A percentile compares a stretch with the other conserved stretches of the same genome.
phyloP scores from a whole-genome alignment of 2,888 invertebrate species.

The Drosophila tanythrix region DNA sequence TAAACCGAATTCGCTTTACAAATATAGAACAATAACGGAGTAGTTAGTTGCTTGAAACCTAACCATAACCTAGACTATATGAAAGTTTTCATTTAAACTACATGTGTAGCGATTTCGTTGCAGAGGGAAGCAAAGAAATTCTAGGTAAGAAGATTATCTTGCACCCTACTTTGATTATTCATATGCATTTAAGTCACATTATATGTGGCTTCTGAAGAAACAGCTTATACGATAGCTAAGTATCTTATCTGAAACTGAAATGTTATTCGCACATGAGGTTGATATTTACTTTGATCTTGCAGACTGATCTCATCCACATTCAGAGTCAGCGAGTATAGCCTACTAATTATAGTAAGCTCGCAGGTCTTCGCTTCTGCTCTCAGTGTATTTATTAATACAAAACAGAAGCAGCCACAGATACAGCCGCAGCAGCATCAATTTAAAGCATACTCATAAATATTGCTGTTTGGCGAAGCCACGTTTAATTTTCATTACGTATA shows the following conservation, averaged over 20 bases:
- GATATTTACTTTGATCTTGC: not conserved
- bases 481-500: constrained; percentile 77
- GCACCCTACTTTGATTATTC: not conserved
- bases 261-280: not conserved
- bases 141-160: not conserved
- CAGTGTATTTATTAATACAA: constrained; percentile 20
- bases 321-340: not conserved
- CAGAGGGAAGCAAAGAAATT: not conserved
- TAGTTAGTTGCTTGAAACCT: not conserved
- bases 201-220: not conserved
- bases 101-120: not conserved
- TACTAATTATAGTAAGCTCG: not conserved
- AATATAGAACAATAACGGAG: not conserved
- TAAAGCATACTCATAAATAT: constrained; percentile 63
- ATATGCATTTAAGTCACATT: not conserved
- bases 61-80: not conserved
- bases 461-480: constrained; percentile 43
- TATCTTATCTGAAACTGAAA: not conserved
- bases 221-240: not conserved
- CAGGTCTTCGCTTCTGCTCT: not conserved
- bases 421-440: constrained; percentile 45
- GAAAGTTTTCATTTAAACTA: not conserved
- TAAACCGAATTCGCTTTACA: constrained; percentile 56
- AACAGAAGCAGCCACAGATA: not conserved
- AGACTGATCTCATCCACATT: not conserved